phyloP scores from a whole-genome alignment of 2,797 vertebrate genomes.

The Pteropus rufus region DNA sequence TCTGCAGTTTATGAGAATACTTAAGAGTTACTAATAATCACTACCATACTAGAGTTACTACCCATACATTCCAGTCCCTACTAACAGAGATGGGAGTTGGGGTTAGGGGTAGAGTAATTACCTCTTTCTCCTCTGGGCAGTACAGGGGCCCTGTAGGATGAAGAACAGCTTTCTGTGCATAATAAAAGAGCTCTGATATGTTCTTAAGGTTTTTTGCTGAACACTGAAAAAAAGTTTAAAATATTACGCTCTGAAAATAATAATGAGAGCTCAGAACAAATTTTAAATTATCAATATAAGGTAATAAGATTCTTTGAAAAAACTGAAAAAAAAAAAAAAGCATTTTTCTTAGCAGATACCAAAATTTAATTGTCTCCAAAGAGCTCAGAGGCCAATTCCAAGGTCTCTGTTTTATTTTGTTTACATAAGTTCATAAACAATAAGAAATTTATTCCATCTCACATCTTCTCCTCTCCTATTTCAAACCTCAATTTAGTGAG shows the following conservation, averaged over 20 bases:
- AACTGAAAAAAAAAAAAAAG: constrained; percentile 30
- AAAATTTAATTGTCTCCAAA: background rate
- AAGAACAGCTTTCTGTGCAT: constrained; percentile 97
- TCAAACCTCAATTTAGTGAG: background rate
- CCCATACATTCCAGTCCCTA: background rate
- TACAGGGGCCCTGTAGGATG: constrained; percentile 97
- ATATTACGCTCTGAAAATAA: constrained; percentile 32
- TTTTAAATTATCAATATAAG: background rate
- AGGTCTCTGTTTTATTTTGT: background rate
- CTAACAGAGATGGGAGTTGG: background rate
- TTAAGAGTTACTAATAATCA: constrained; percentile 11
- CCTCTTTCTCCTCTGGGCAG: constrained; percentile 96
- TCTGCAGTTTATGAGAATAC: background rate
- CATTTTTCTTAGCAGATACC: background rate
- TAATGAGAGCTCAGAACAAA: background rate
- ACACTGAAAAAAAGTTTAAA: constrained; percentile 86
- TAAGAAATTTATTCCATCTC: background rate
- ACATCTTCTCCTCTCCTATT: background rate
- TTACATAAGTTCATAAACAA: background rate
- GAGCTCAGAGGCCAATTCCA: background rate
- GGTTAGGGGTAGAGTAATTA: constrained; percentile 70
- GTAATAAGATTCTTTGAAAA: constrained; percentile 11
- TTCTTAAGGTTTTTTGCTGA: constrained; percentile 99
- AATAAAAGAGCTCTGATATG: constrained; percentile 98
- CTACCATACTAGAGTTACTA: background rate